These are phyloP conservation scores for Escarpia spicata DNA, from an alignment of 2,888 invertebrate genomes.

Conservation along the genomic window DNA sequence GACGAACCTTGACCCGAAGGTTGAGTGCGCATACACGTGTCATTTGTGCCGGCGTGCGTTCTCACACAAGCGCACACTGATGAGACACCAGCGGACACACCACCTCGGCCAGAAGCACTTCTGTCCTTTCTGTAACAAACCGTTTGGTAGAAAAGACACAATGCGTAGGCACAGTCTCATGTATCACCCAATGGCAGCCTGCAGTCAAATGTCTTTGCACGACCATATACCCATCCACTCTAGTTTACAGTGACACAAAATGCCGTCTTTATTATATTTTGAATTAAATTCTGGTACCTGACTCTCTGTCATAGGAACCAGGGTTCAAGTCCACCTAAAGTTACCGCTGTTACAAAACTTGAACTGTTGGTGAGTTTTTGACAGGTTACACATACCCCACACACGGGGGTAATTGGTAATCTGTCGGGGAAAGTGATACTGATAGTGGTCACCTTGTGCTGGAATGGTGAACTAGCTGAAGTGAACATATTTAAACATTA, in stretches of 20 bases:
- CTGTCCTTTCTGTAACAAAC: not conserved
- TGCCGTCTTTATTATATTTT: not conserved
- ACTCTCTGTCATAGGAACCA: too few species aligned
- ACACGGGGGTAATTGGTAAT: too few species aligned
- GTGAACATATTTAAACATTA: too few species aligned
- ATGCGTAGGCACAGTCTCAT: constrained; percentile 5
- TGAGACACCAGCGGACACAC: not conserved
- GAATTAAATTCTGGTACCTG: too few species aligned
- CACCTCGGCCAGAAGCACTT: not conserved
- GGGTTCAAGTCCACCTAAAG: too few species aligned
- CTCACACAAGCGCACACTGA: not conserved
- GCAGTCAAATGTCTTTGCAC: not conserved
- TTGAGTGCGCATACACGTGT: not conserved
- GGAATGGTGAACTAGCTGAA: too few species aligned
- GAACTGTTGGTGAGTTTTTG: too few species aligned
- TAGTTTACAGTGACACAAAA: not conserved
- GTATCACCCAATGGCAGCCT: not conserved
- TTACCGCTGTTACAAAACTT: too few species aligned
- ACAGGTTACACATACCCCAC: too few species aligned
- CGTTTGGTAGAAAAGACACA: not conserved
- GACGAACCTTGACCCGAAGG: not conserved
- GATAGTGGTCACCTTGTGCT: too few species aligned
- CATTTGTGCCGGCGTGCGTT: not conserved
- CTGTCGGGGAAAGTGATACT: too few species aligned
- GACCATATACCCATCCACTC: not conserved